phyloP scores from a whole-genome alignment of 2,797 vertebrate species.

The Varecia variegata region DNA sequence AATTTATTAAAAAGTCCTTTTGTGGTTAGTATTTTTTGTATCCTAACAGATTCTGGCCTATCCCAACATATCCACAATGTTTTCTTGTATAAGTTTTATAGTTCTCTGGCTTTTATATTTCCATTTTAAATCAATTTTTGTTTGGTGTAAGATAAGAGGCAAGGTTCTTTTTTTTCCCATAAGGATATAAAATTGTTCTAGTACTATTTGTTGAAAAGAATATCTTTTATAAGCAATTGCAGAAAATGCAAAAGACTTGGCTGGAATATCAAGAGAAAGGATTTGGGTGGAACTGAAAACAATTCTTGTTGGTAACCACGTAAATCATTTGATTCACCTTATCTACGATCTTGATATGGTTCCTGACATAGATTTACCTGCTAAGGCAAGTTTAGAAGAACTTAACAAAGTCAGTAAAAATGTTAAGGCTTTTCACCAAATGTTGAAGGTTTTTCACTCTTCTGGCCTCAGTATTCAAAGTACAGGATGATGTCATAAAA shows the following conservation, averaged over 20 bases:
- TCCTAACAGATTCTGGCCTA: background rate
- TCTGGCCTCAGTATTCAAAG: conserved; percentile 88
- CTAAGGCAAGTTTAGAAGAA: conserved; percentile 87
- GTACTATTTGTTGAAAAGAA: background rate
- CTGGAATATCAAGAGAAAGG: conserved; percentile 93
- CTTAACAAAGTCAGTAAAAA: conserved; percentile 89
- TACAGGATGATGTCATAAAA: conserved; percentile 89
- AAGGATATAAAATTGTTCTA: background rate
- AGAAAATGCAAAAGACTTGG: conserved; percentile 90
- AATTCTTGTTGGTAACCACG: conserved; percentile 90
- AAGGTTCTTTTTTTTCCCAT: background rate
- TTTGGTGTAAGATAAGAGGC: background rate
- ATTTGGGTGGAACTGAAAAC: conserved; percentile 98
- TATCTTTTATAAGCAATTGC: conserved; percentile 87
- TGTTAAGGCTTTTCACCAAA: conserved; percentile 85
- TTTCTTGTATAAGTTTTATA: background rate
- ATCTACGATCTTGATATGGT: conserved; percentile 90
- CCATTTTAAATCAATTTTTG: background rate
- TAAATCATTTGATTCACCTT: conserved; percentile 89
- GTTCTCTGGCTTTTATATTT: background rate
- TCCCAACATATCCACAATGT: background rate
- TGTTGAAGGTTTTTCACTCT: conserved; percentile 86
- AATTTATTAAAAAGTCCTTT: background rate
- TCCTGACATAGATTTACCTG: conserved; percentile 91
- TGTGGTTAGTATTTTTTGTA: background rate